These are phyloP conservation scores for Tetrax tetrax DNA, from an alignment of 2,113 vertebrate species.

Conservation along the genomic window DNA sequence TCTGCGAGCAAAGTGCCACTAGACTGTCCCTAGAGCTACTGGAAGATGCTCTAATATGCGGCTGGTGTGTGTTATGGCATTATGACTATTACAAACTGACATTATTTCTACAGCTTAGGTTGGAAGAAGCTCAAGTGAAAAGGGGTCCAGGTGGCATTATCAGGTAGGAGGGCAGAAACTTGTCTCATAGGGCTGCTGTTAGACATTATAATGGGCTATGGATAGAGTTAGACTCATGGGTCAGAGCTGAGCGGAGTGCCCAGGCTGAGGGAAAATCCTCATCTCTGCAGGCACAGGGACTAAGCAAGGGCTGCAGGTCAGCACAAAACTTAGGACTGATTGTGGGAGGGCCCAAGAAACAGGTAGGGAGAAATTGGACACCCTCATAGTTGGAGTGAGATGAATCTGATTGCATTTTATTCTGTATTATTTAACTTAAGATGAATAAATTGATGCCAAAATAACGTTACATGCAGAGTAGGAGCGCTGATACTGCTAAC, in stretches of 20 bases:
- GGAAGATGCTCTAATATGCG: neutral
- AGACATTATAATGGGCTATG: neutral
- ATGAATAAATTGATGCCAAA: neutral
- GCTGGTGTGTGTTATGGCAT: too few relatives aligned
- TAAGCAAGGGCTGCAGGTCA: neutral
- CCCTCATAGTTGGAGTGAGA: neutral
- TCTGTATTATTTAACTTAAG: neutral
- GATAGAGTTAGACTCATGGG: neutral
- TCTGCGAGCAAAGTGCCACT: neutral
- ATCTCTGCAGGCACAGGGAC: rapidly evolving
- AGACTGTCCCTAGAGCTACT: neutral
- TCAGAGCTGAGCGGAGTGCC: neutral
- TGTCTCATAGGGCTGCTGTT: neutral
- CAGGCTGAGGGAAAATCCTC: neutral
- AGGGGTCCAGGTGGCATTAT: neutral
- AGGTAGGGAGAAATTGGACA: neutral
- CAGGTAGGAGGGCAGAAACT: neutral
- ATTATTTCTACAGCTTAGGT: neutral
- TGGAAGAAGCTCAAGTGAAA: neutral
- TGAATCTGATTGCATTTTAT: neutral
- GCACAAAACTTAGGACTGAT: neutral
- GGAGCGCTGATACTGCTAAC: neutral
- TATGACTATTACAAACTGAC: neutral
- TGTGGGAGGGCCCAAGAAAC: neutral
- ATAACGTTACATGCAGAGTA: neutral